Conservation (phyloP, 2,888 invertebrate species). For the Lithophane ornitopus region DNA sequence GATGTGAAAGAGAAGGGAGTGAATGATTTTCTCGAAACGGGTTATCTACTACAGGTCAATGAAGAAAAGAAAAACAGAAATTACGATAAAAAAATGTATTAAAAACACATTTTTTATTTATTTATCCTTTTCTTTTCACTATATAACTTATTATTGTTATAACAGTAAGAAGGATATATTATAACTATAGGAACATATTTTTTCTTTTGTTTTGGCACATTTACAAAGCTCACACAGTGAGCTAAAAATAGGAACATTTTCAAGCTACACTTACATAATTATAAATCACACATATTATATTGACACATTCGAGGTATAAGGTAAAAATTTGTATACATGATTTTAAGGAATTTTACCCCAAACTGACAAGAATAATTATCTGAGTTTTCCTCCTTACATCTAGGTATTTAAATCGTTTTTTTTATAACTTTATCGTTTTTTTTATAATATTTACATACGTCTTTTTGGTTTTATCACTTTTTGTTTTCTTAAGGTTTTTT, state of each 20-base stretch:
- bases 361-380: conserved; percentile 4
- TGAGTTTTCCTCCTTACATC: neutral
- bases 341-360: neutral
- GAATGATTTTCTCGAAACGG: neutral
- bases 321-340: neutral
- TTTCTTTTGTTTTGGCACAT: conserved; percentile 2
- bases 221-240: neutral
- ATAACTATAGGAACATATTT: conserved; percentile 43
- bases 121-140: conserved; percentile 22
- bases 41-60: neutral
- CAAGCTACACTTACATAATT: neutral
- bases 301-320: neutral
- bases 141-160: conserved; percentile 43
- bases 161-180: too few relatives aligned
- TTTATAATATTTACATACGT: neutral
- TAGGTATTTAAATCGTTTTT: neutral
- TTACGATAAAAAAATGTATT: conserved; percentile 10
- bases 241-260: conserved; percentile 43
- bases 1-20: neutral
- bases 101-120: neutral
- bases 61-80: conserved; percentile 9
- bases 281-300: neutral
- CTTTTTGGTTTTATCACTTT: conserved; percentile 14
- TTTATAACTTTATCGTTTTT: neutral
- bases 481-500: conserved; percentile 21